Evolutionary conservation across 2,888 invertebrate species (phyloP), one percentile per base, ranked within the genome.

Genomic region (Venusia cambrica): DNA sequence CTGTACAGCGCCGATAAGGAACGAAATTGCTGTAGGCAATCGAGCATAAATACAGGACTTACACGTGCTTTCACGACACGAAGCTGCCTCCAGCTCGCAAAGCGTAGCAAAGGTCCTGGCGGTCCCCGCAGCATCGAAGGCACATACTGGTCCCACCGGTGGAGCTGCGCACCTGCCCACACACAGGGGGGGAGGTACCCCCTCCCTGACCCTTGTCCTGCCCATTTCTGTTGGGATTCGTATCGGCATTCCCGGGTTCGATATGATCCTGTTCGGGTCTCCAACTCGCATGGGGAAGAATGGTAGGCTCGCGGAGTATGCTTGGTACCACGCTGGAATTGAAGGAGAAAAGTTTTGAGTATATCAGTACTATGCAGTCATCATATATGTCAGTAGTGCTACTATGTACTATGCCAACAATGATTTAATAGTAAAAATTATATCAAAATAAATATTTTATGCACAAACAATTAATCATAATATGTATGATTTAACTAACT

Each of bases 11-110:
- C n/a, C n/a, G n/a, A n/a, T n/a, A n/a, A n/a, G n/a, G n/a, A n/a
- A n/a, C n/a, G n/a, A n/a, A n/a, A n/a, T n/a, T n/a, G n/a, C n/a
- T n/a, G n/a, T n/a, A n/a, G n/a, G n/a, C n/a, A n/a, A n/a, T n/a
- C n/a, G n/a, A n/a, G n/a, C n/a, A n/a, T n/a, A n/a, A n/a, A n/a
- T n/a, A n/a, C n/a, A n/a, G n/a, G n/a, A 81, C 89, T 83, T 73
- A 90, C 90, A 89, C 32, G 85, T 88, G 61, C 89, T 89, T 42
- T 88, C 88, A 45, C 83, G 85, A 63, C 90, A 90, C 17, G 89
- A 89, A 0, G 79, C 89, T 5, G 88, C 76, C 42, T 89, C 87
- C 10, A 89, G 77, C 49, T 89, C 88, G 49, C 90, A 90, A 2
- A 88, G 62, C n/a, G 89, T 89, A 18, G 87, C 85, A 46, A 90